Evolutionary conservation across 2,888 invertebrate genomes (phyloP).

Genomic region (Drosophila leonis): DNA sequence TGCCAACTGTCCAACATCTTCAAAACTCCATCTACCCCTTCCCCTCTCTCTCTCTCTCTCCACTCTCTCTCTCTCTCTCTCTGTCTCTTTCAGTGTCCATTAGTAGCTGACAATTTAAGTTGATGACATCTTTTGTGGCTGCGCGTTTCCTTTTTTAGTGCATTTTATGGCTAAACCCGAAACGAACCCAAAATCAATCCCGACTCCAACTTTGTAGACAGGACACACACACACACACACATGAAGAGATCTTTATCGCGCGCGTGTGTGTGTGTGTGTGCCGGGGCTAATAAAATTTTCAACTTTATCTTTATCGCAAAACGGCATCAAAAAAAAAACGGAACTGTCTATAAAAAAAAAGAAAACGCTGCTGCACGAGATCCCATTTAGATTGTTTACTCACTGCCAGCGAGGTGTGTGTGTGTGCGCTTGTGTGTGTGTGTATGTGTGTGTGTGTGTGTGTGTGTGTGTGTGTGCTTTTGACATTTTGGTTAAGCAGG

Average conservation of each 20-base stretch:
- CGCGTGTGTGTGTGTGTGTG: constrained; percentile 48
- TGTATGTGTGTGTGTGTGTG: constrained; percentile 1
- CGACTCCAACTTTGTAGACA: constrained; percentile 27
- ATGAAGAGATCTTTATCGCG: constrained; percentile 57
- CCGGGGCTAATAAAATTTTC: constrained; percentile 63
- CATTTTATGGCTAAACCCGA: constrained; percentile 50
- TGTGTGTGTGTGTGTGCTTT: neutral
- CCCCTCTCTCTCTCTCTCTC: neutral
- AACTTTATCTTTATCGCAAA: constrained; percentile 70
- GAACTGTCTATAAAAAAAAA: constrained; percentile 71
- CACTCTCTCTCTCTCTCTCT: neutral
- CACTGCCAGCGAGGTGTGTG: neutral
- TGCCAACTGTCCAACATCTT: constrained; percentile 1
- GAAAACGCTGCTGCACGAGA: constrained; percentile 35
- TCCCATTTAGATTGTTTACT: constrained; percentile 40
- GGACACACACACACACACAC: constrained; percentile 18
- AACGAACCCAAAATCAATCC: constrained; percentile 12
- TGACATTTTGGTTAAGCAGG: neutral
- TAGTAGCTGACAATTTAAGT: constrained; percentile 71
- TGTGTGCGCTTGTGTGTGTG: neutral
- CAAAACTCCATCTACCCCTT: neutral
- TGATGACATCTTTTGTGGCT: constrained; percentile 78
- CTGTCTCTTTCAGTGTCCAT: constrained; percentile 29
- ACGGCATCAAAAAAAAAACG: constrained; percentile 70
- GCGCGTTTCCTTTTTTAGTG: constrained; percentile 47